Evolutionary conservation across 2,113 vertebrate genomes (phyloP).

Genomic region (Barbus barbus): DNA sequence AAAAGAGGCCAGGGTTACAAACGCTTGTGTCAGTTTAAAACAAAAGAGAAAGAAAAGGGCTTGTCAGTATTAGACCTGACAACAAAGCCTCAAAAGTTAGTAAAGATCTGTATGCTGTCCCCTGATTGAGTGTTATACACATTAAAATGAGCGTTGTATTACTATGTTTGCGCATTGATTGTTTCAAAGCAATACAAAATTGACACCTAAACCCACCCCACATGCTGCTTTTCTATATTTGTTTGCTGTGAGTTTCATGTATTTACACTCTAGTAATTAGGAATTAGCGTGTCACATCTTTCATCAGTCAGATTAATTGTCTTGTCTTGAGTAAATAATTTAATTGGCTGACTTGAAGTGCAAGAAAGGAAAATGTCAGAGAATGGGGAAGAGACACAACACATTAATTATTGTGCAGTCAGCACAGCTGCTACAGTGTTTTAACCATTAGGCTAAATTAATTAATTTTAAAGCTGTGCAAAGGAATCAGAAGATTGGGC

Average conservation of each 20-base stretch:
- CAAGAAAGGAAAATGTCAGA: not conserved
- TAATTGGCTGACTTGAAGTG: slow-evolving; percentile 34
- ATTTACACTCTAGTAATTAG: slow-evolving; percentile 68
- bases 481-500: slow-evolving; percentile 28
- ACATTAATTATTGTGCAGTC: slow-evolving; percentile 49
- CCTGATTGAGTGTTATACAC: not conserved
- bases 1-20: slow-evolving; percentile 10
- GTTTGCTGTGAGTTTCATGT: slow-evolving; percentile 52
- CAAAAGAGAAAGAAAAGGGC: slow-evolving; percentile 12
- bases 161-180: not conserved
- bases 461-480: slow-evolving; percentile 38
- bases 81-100: not conserved
- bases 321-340: slow-evolving; percentile 57
- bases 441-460: slow-evolving; percentile 49
- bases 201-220: slow-evolving; percentile 16
- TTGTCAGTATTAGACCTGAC: not conserved
- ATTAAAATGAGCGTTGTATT: not conserved
- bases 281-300: slow-evolving; percentile 62
- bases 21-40: slow-evolving; percentile 9
- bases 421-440: slow-evolving; percentile 46
- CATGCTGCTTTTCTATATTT: not conserved
- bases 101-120: not conserved
- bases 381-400: not conserved
- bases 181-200: slow-evolving; percentile 24
- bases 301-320: slow-evolving; percentile 65